Conservation (phyloP, 1,140 invertebrate species). For the Drosophila bocki region DNA sequence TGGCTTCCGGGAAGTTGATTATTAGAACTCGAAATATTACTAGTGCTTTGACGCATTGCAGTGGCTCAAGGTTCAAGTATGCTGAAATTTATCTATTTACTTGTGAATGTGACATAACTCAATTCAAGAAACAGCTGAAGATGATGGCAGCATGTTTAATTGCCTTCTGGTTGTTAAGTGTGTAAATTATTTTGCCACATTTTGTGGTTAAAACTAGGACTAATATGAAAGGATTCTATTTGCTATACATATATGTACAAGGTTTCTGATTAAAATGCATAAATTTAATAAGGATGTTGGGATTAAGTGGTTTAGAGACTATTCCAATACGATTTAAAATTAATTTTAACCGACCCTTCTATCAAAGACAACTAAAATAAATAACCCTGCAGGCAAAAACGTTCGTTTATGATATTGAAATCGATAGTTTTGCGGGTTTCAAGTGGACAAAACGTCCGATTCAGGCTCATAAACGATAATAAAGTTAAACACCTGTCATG, state of each 20-base stretch:
- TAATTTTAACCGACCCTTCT: too few relatives aligned
- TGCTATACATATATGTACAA: too few relatives aligned
- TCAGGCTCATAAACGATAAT: too few relatives aligned
- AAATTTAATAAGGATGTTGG: not conserved
- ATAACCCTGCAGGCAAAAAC: not conserved
- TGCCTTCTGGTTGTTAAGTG: not conserved
- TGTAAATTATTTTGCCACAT: not conserved
- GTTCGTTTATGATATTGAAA: too few relatives aligned
- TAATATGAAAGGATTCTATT: not conserved
- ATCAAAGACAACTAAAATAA: too few relatives aligned
- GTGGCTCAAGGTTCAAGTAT: slow-evolving; percentile 15
- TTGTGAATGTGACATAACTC: not conserved
- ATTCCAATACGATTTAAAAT: not conserved
- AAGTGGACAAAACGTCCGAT: too few relatives aligned
- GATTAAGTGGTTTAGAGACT: not conserved
- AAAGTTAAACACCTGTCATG: too few relatives aligned
- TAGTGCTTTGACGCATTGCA: slow-evolving; percentile 63
- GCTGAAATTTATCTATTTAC: not conserved
- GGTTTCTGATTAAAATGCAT: not conserved
- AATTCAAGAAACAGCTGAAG: not conserved
- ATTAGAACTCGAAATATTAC: not conserved
- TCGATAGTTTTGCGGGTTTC: too few relatives aligned
- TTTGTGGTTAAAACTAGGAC: not conserved
- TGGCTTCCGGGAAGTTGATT: not conserved
- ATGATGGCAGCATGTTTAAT: slow-evolving; percentile 2